Evolutionary conservation across 1,140 invertebrate genomes (phyloP), one percentile per base, ranked within the genome.

Genomic region (Lethocerus indicus): DNA sequence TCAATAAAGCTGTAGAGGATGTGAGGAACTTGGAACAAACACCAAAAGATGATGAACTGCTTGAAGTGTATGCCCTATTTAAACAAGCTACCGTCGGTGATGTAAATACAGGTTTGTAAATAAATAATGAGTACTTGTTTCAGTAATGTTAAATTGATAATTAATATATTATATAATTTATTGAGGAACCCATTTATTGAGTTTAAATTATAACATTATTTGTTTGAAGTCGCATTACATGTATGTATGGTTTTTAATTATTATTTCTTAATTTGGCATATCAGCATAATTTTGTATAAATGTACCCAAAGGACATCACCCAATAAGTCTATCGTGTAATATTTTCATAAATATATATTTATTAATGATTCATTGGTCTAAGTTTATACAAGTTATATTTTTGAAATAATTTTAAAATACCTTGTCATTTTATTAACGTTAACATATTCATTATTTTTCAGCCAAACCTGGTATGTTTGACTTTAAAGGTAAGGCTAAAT

Each of bases 401-500:
- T n/a, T n/a, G n/a, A n/a, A n/a, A n/a, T n/a, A n/a, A n/a, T n/a
- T n/a, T n/a, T n/a, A n/a, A n/a, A n/a, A n/a, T n/a, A n/a, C n/a
- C n/a, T n/a, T n/a, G n/a, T n/a, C n/a, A n/a, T n/a, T n/a, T n/a
- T n/a, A n/a, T n/a, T n/a, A n/a, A n/a, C n/a, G n/a, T 32, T 32
- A 32, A 32, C n/a, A 9, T 32, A 9, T 39, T 37, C 26, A 50
- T 52, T 51, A 28, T 49, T 52, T 72, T 71, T 2, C 61, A 87
- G 78, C 67, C 53, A 78, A 83, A 58, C 92, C 93, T 41, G 90
- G 91, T 36, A 74, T 96, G 68, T 64, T 96, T 13, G 91, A 96
- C 66, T 75, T 95, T 51, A 94, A 90, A 67, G 91, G 87, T 42
- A 96, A 95, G 69, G 89, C 91, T 5, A 97, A 97, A 64, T 97